A percentile compares a stretch with the other conserved stretches of the same genome.
Conservation (phyloP, 1,140 invertebrate genomes). For the Parasteatoda tepidariorum region DNA sequence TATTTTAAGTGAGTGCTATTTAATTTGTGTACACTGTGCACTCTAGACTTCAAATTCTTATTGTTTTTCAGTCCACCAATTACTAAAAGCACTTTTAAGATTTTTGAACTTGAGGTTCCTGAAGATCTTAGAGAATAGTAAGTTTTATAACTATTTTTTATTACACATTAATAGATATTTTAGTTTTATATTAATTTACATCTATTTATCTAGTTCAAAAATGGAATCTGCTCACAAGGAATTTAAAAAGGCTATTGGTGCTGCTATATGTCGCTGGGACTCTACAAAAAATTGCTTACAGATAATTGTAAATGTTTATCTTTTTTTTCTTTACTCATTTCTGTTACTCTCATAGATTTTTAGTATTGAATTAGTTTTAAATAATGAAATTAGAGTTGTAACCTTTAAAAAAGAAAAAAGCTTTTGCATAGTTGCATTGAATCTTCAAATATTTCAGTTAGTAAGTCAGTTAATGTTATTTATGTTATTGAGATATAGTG, state of each 20-base stretch:
- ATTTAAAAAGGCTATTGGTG: slow-evolving; percentile 91
- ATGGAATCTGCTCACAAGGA: slow-evolving; percentile 78
- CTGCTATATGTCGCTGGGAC: slow-evolving; percentile 87
- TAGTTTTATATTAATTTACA: neutral
- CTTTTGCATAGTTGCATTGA: too few species aligned
- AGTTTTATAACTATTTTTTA: slow-evolving; percentile 8
- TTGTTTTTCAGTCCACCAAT: slow-evolving; percentile 73
- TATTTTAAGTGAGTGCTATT: too few species aligned
- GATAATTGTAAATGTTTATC: slow-evolving; percentile 56
- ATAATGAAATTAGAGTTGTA: too few species aligned
- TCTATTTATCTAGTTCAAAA: slow-evolving; percentile 41
- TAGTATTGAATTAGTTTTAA: too few species aligned
- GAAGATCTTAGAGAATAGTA: slow-evolving; percentile 80
- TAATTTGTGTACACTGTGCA: too few species aligned
- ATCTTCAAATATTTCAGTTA: too few species aligned
- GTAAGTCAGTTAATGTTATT: too few species aligned
- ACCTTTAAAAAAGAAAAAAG: too few species aligned
- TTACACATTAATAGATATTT: neutral
- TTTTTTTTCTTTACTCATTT: neutral
- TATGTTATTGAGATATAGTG: too few species aligned
- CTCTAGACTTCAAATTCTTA: too few species aligned
- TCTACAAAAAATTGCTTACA: slow-evolving; percentile 50
- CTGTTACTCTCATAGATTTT: too few species aligned
- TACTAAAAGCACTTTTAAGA: slow-evolving; percentile 87
- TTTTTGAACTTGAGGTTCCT: slow-evolving; percentile 93